phyloP scores from a whole-genome alignment of 2,888 invertebrate genomes.

The Phlogophora meticulosa region DNA sequence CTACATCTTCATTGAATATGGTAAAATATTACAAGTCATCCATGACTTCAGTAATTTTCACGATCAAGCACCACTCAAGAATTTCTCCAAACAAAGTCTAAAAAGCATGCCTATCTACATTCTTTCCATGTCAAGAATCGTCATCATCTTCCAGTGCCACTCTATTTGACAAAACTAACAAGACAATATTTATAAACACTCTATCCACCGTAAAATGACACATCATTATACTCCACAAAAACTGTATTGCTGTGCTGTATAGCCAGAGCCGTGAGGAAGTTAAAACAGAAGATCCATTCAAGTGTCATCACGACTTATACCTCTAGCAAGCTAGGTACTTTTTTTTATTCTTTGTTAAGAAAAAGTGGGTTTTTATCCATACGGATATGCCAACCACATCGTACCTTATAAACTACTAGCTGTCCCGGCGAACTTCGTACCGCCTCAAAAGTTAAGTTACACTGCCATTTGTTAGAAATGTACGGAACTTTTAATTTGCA shows the following conservation, averaged over 20 bases:
- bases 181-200: conserved; percentile 28
- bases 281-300: conserved; percentile 11
- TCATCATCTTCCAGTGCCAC: conserved; percentile 14
- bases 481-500: too few relatives aligned
- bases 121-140: conserved; percentile 4
- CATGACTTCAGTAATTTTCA: not conserved
- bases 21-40: not conserved
- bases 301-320: too few relatives aligned
- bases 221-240: conserved; percentile 52
- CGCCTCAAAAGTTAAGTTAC: too few relatives aligned
- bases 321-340: too few relatives aligned
- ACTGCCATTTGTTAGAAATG: too few relatives aligned
- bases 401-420: too few relatives aligned
- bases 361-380: too few relatives aligned
- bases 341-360: too few relatives aligned
- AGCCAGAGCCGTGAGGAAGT: not conserved
- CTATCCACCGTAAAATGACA: conserved; percentile 56
- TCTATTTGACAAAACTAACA: conserved; percentile 39
- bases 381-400: too few relatives aligned
- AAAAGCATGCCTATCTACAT: conserved; percentile 2
- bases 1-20: not conserved
- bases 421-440: too few relatives aligned
- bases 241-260: conserved; percentile 35
- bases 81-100: conserved; percentile 18
- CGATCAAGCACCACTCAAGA: conserved; percentile 6